A percentile compares a stretch with the other conserved stretches of the same genome.
These are phyloP conservation scores for Garrulus glandarius DNA, from an alignment of 2,797 vertebrate genomes.

Conservation along the genomic window DNA sequence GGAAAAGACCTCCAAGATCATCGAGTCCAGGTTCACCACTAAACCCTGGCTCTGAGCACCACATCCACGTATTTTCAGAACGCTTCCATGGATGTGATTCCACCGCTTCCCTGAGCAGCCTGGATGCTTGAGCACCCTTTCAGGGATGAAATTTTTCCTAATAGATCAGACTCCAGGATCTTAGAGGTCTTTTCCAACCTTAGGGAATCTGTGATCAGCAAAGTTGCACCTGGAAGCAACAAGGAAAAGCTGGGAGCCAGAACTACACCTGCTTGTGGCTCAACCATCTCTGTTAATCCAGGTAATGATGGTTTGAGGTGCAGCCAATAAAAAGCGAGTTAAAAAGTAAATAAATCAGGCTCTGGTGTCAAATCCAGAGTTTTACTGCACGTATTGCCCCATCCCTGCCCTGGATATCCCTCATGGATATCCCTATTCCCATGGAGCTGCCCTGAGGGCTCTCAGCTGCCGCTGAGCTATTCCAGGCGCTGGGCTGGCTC, in stretches of 20 bases:
- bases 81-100: neutral
- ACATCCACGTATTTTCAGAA: rapidly evolving
- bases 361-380: neutral
- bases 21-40: neutral
- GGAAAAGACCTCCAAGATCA: neutral
- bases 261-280: neutral
- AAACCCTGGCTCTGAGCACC: neutral
- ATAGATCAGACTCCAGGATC: rapidly evolving
- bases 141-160: neutral
- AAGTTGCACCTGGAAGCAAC: neutral
- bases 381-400: neutral
- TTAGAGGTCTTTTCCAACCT: neutral
- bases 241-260: neutral
- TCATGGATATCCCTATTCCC: neutral
- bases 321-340: neutral
- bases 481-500: neutral
- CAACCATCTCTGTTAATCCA: neutral
- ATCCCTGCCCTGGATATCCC: neutral
- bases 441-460: neutral
- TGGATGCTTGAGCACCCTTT: neutral
- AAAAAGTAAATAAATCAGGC: too few relatives aligned
- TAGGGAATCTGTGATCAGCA: too few relatives aligned
- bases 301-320: neutral
- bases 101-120: neutral
- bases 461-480: neutral